Conservation (phyloP, 1,140 invertebrate genomes). For the Nomia melanderi region DNA sequence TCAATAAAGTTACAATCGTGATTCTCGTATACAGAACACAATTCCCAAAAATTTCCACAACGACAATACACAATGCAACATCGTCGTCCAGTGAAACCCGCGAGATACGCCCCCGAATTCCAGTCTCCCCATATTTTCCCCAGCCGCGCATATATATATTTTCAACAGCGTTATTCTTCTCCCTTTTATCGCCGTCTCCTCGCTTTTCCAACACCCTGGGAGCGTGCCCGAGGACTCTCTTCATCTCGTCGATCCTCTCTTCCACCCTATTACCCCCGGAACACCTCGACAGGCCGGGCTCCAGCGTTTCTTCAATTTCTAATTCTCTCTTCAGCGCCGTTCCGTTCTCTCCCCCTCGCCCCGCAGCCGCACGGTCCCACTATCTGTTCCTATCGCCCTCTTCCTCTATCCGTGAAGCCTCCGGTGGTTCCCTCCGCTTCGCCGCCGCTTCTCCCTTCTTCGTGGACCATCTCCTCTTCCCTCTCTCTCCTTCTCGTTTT, state of each 20-base stretch:
- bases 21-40: not conserved
- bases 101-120: not conserved
- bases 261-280: constrained; percentile 5
- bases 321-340: not conserved
- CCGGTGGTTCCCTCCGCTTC: constrained; percentile 19
- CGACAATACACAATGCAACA: not conserved
- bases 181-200: not conserved
- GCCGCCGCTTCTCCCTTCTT: constrained; percentile 30
- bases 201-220: constrained; percentile 3
- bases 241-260: constrained; percentile 25
- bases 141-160: not conserved
- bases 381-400: constrained; percentile 12
- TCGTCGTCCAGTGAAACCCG: not conserved
- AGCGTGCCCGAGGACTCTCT: constrained; percentile 17
- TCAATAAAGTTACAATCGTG: too few relatives aligned
- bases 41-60: not conserved
- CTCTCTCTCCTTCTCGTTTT: constrained; percentile 19
- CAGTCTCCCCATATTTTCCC: not conserved
- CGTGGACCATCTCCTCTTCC: too few relatives aligned
- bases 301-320: constrained; percentile 30
- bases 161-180: constrained; percentile 17
- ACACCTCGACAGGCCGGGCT: not conserved
- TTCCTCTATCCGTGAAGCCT: constrained; percentile 20
- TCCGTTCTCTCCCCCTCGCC: constrained; percentile 13
- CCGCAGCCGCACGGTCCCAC: not conserved